phyloP scores from a whole-genome alignment of 2,888 invertebrate genomes.

The Chrysolina haemoptera region DNA sequence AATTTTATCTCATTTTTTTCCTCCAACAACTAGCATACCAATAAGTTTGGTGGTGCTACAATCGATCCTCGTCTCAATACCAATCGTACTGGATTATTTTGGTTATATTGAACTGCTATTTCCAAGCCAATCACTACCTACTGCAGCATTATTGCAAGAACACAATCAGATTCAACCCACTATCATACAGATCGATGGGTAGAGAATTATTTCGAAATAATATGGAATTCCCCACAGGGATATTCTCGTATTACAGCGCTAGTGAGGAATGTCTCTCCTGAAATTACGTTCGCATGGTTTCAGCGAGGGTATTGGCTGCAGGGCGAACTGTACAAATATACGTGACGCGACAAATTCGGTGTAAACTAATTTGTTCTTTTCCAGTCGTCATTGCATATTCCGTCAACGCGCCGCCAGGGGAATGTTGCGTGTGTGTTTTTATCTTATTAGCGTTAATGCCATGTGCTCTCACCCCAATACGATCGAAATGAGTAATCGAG shows the following conservation, averaged over 20 bases:
- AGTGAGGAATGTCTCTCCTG: conserved; percentile 7
- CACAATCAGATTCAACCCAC: too few relatives aligned
- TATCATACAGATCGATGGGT: too few relatives aligned
- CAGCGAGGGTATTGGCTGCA: conserved; percentile 16
- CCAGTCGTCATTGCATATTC: conserved; percentile 28
- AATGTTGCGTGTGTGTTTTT: conserved; percentile 26
- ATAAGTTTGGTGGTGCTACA: too few relatives aligned
- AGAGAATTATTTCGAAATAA: neutral
- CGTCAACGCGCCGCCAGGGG: conserved; percentile 11
- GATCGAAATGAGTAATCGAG: conserved; percentile 7
- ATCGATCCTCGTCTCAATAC: too few relatives aligned
- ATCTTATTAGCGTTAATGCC: conserved; percentile 24
- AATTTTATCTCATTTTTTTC: too few relatives aligned
- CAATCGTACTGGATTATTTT: too few relatives aligned
- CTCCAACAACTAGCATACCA: too few relatives aligned
- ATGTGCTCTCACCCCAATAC: neutral
- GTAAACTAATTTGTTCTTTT: conserved; percentile 44
- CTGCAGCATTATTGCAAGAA: too few relatives aligned
- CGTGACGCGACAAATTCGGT: conserved; percentile 39
- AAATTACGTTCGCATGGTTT: conserved; percentile 22
- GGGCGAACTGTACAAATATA: conserved; percentile 35
- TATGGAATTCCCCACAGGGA: neutral
- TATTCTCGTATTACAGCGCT: neutral
- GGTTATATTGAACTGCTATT: too few relatives aligned
- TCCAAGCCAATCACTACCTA: too few relatives aligned